Evolutionary conservation across 1,140 invertebrate genomes (phyloP).

Genomic region (Arctopsyche grandis): DNA sequence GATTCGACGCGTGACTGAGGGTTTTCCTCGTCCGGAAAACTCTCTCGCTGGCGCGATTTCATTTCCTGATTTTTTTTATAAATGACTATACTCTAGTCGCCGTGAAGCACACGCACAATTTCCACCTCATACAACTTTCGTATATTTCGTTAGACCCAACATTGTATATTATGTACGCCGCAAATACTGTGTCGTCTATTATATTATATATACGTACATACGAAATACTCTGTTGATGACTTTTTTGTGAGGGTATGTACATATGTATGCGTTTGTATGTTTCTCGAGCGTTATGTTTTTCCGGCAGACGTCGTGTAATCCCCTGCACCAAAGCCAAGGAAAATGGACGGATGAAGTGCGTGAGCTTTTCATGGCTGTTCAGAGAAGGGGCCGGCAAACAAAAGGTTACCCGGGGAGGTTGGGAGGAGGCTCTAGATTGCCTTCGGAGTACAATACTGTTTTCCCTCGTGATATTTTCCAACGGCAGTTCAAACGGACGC

Average conservation of each 20-base stretch:
- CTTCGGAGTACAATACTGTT: constrained; percentile 17
- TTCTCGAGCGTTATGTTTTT: neutral
- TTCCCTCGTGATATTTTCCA: constrained; percentile 17
- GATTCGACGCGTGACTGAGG: neutral
- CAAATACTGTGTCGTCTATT: neutral
- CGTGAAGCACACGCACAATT: neutral
- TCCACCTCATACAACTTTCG: neutral
- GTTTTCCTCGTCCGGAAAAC: neutral
- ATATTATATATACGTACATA: neutral
- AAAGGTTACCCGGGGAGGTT: neutral
- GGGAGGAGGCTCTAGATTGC: constrained; percentile 4
- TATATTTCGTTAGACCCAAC: neutral
- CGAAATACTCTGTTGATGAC: too few species aligned
- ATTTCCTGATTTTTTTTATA: neutral
- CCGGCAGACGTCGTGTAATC: neutral
- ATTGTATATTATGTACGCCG: neutral
- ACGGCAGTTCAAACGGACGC: constrained; percentile 19
- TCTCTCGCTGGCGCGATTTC: neutral
- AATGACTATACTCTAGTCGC: neutral
- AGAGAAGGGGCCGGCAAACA: neutral
- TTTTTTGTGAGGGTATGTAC: too few species aligned
- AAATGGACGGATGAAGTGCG: constrained; percentile 16
- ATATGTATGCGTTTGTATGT: neutral
- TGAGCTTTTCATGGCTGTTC: constrained; percentile 12
- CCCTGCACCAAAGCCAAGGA: neutral